These are phyloP conservation scores for Micromesistius poutassou DNA, from an alignment of 2,797 vertebrate species.

Conservation along the genomic window DNA sequence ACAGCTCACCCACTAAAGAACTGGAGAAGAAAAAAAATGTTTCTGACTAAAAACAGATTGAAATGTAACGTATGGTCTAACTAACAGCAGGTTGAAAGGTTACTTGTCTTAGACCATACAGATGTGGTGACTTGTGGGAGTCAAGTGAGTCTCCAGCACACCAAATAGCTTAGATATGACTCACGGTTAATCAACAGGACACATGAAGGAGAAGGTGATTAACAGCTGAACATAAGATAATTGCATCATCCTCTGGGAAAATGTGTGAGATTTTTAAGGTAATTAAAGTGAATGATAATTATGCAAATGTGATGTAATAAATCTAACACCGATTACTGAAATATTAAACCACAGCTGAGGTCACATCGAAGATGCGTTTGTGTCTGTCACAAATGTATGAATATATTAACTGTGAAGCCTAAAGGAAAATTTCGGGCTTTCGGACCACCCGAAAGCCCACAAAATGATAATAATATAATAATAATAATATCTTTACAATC, in stretches of 20 bases:
- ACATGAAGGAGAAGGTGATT: not conserved
- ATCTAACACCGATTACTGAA: conserved; percentile 6
- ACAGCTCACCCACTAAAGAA: not conserved
- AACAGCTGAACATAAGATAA: conserved; percentile 4
- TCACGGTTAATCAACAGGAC: not conserved
- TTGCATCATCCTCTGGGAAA: not conserved
- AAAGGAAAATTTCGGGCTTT: not conserved
- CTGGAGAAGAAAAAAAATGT: not conserved
- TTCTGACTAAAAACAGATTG: not conserved
- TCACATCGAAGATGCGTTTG: not conserved
- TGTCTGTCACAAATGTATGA: not conserved
- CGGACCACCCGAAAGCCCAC: not conserved
- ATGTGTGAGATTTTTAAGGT: conserved; percentile 4
- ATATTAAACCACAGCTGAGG: not conserved
- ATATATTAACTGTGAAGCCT: not conserved
- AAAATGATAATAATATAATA: not conserved
- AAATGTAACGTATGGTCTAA: not conserved
- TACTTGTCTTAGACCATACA: not conserved
- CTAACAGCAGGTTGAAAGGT: not conserved
- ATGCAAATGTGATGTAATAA: conserved; percentile 4
- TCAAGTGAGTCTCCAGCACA: not conserved
- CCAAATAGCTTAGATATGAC: not conserved
- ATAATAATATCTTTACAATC: not conserved
- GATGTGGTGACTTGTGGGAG: not conserved
- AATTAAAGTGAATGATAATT: not conserved